Conservation (phyloP, 2,113 vertebrate genomes). For the Numenius arquata region DNA sequence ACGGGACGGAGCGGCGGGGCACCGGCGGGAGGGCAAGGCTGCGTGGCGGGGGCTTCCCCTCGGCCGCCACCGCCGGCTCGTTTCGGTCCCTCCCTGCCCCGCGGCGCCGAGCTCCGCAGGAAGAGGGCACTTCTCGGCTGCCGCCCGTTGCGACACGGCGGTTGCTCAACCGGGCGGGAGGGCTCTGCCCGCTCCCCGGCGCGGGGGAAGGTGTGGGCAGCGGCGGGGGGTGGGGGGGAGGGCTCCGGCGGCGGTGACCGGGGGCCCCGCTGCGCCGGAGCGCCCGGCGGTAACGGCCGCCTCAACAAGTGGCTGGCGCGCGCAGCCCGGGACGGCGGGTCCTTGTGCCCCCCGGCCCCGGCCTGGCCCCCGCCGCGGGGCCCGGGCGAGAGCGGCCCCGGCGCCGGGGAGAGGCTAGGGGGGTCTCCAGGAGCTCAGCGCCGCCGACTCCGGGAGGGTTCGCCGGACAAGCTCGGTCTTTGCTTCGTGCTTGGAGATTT, state of each 20-base stretch:
- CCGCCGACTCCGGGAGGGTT: not conserved
- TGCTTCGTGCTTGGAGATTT: not conserved
- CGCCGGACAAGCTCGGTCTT: not conserved
- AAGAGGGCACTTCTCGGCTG: not conserved
- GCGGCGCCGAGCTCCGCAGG: not conserved
- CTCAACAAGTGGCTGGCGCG: not conserved
- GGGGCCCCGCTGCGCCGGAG: not conserved
- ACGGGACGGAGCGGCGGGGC: not conserved
- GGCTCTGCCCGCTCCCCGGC: not conserved
- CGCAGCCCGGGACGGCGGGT: not conserved
- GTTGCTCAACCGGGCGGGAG: conserved; percentile 15
- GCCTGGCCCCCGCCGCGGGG: too few relatives aligned
- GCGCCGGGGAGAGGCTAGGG: not conserved
- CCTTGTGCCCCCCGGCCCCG: not conserved
- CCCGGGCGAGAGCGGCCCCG: not conserved
- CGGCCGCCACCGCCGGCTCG: not conserved
- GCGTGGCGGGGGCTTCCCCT: not conserved
- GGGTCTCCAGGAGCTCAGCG: not conserved
- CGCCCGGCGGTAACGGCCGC: not conserved
- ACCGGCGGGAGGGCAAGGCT: not conserved
- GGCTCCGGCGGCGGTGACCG: not conserved
- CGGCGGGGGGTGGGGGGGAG: not conserved
- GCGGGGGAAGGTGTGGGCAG: not conserved
- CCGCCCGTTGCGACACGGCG: not conserved
- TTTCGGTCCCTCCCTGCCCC: not conserved